Base-by-base conservation (phyloP, 2,113 vertebrate species). In the Antechinus flavipes region DNA sequence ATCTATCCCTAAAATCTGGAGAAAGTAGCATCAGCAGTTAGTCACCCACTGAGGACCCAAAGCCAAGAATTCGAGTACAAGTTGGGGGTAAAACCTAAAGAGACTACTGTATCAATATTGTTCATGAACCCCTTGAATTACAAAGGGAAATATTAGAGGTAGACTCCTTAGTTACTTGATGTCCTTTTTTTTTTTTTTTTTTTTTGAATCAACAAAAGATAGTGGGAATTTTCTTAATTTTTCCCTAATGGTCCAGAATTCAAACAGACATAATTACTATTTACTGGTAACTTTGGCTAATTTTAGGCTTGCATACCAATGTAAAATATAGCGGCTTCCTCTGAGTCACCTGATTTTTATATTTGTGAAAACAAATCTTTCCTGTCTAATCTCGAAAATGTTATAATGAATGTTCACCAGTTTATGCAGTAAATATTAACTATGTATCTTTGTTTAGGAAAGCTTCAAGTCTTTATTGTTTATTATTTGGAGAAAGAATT, bases 401-500 rank as follows among this genome's bases (percentile, higher is more conserved):
- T 92, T 54, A 14, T 92, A 5, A 58, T 68, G 91, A 19, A 52
- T 95, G 61, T 89, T 95, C 94, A 96, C 92, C 61, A 93, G 90
- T 97, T 98, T 95, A 46, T 93, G 97, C 95, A 96, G n/a, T 96
- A 92, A 93, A 91, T 61, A 58, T 55, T 30, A 3, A 1, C 27
- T 50, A 56, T 54, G 53, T 56, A 91, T 91, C 91, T 91, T 94
- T 92, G 46, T 35, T 95, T 96, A 94, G 94, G n/a, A 94, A 84
- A 49, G 19, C 90, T 97, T 90, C 8, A 56, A 94, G n/a, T 50
- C 97, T 94, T 50, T 6, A 0, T 84, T 95, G 19, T 97, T 93
- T 97, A 91, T 98, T 90, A 95, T 92, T 94, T 68, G 96, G 91
- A 97, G 35, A 49, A 56, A 92, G 94, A 96, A 96, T 10, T 90